phyloP scores from a whole-genome alignment of 2,797 vertebrate genomes.

The Mus spretus region DNA sequence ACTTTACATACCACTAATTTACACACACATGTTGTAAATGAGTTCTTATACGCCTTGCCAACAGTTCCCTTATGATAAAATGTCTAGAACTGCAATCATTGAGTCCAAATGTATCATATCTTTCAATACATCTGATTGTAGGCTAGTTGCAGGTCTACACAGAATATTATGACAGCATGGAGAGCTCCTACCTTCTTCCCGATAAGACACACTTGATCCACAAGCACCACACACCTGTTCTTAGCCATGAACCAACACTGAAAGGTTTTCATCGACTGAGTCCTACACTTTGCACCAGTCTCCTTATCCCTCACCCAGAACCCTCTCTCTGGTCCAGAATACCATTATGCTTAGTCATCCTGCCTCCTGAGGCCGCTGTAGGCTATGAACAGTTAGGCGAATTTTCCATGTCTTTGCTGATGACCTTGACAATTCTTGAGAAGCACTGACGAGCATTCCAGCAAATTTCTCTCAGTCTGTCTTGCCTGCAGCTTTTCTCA shows the following conservation, averaged over 20 bases:
- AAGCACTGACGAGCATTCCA: background rate
- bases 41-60: background rate
- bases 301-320: background rate
- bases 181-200: background rate
- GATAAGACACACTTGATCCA: background rate
- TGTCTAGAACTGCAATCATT: slow-evolving; percentile 24
- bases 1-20: slow-evolving; percentile 19
- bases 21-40: background rate
- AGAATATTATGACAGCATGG: background rate
- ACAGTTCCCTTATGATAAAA: background rate
- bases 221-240: background rate
- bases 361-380: background rate
- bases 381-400: background rate
- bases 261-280: background rate
- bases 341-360: background rate
- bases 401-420: background rate
- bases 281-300: background rate
- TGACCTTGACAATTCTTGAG: background rate
- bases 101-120: slow-evolving; percentile 7
- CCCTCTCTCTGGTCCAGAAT: background rate
- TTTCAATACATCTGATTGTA: slow-evolving; percentile 55
- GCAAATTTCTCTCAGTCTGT: background rate
- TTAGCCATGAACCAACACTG: background rate
- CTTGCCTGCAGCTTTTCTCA: background rate
- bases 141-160: slow-evolving; percentile 18